Evolutionary conservation across 2,888 invertebrate genomes (phyloP), one percentile per base, ranked within the genome.

Genomic region (Diarsia rubi): DNA sequence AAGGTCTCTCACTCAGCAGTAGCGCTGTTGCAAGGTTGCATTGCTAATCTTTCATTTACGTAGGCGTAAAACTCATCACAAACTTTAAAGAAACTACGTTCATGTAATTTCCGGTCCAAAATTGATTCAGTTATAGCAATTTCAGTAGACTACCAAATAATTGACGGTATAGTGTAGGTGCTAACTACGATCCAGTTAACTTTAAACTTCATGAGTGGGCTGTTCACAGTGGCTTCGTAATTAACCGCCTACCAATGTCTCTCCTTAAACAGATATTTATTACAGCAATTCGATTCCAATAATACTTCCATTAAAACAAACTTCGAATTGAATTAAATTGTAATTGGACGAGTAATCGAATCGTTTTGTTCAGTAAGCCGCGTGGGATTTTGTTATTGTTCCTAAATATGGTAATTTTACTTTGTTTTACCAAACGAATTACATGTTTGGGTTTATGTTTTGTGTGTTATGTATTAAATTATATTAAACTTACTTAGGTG

Each of bases 181-280:
- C 59, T 24, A 47, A n/a, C n/a, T 74, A 74, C 16, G 45, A 19
- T 54, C 60, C 54, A 27, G 60, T 82, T 63, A 65, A 70, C 69
- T 45, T 54, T 21, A 60, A 65, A 73, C 72, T 49, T 47, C 9
- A 47, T 8, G 6, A n/a, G 83, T 75, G 75, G 82, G 73, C n/a
- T 37, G 72, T 60, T 42, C 45, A 68, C 62, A 60, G 71, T 68
- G 16, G 52, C 62, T 69, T 27, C 47, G 60, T 75, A 78, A 85
- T 83, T 81, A 85, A 54, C 72, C 81, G 47, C 85, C 86, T 69
- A 86, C 86, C 75, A 81, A 42, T 68, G 45, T 64, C 11, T 75
- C n/a, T 52, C 85, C 85, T 77, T 80, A 63, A 79, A 73, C 31
- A 75, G 77, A 76, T 83, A 83, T 86, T 83, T 83, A 86, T 86